Conservation (phyloP, 2,113 vertebrate species). For the Tautogolabrus adspersus region DNA sequence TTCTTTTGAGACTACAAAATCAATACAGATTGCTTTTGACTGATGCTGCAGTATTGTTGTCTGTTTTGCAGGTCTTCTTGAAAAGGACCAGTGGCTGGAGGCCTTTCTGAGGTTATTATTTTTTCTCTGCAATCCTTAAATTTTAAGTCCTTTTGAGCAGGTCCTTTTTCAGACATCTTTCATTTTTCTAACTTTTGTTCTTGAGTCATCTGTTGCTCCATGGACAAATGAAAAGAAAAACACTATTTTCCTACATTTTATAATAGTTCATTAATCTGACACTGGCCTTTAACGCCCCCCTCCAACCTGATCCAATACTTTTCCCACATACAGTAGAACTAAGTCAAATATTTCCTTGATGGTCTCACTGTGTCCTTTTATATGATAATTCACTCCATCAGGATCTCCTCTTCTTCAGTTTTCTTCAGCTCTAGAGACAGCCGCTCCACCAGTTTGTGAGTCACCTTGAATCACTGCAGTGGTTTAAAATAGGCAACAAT, state of each 20-base stretch:
- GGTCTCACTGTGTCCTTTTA: slow-evolving; percentile 28
- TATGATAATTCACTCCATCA: slow-evolving; percentile 7
- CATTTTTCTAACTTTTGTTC: slow-evolving; percentile 1
- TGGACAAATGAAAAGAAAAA: slow-evolving; percentile 27
- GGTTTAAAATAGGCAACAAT: slow-evolving; percentile 40
- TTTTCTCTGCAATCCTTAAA: slow-evolving; percentile 23
- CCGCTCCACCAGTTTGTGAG: neutral
- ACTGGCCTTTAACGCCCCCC: slow-evolving; percentile 24
- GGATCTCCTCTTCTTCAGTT: slow-evolving; percentile 20
- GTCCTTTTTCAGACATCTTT: slow-evolving; percentile 20
- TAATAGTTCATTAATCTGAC: slow-evolving; percentile 46
- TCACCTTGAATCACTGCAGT: slow-evolving; percentile 47
- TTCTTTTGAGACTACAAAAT: slow-evolving; percentile 40
- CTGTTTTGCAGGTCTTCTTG: slow-evolving; percentile 21
- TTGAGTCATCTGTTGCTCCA: slow-evolving; percentile 10
- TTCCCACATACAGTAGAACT: slow-evolving; percentile 16
- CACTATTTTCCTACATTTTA: slow-evolving; percentile 38
- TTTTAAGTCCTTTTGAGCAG: slow-evolving; percentile 32
- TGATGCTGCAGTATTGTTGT: slow-evolving; percentile 35
- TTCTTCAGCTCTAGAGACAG: slow-evolving; percentile 35
- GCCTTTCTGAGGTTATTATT: slow-evolving; percentile 11
- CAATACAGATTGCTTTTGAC: slow-evolving; percentile 56
- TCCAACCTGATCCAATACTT: slow-evolving; percentile 15
- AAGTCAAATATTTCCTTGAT: neutral
- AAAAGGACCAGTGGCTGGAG: slow-evolving; percentile 12